A percentile compares a stretch with the other conserved stretches of the same genome.
Evolutionary conservation across 2,888 invertebrate genomes (phyloP).

Genomic region (Dendrolimus pini): DNA sequence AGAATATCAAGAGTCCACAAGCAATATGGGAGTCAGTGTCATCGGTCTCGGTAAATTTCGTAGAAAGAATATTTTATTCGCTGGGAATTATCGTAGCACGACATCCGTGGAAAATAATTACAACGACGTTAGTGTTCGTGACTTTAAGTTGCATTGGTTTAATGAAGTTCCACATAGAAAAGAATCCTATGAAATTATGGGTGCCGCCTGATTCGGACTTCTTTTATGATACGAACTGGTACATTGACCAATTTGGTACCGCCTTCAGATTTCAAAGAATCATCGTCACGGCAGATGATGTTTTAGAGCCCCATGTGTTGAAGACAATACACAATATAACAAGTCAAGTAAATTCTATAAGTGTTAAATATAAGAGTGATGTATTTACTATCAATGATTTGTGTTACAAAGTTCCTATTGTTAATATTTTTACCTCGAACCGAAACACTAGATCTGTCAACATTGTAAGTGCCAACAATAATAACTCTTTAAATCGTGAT

Average conservation of each 20-base stretch:
- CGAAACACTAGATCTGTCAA: constrained; percentile 37
- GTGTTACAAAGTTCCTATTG: constrained; percentile 63
- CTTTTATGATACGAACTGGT: constrained; percentile 82
- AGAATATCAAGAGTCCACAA: constrained; percentile 48
- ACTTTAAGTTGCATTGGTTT: constrained; percentile 78
- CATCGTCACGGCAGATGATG: constrained; percentile 80
- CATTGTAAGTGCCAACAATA: constrained; percentile 16
- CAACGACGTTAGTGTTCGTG: constrained; percentile 73
- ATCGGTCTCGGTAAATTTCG: constrained; percentile 55
- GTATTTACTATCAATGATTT: constrained; percentile 43
- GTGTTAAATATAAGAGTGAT: constrained; percentile 36
- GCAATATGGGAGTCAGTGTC: constrained; percentile 59
- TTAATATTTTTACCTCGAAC: constrained; percentile 46
- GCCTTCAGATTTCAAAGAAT: constrained; percentile 79
- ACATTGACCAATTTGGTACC: constrained; percentile 80
- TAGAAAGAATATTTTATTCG: constrained; percentile 66
- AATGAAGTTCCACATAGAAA: constrained; percentile 81
- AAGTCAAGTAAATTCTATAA: constrained; percentile 57
- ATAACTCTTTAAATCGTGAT: constrained; percentile 17
- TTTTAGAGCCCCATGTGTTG: constrained; percentile 79
- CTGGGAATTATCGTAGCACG: constrained; percentile 79
- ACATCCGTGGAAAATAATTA: constrained; percentile 78
- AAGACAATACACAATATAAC: constrained; percentile 68
- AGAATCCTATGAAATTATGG: constrained; percentile 86
- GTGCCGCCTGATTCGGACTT: constrained; percentile 84